phyloP scores from a whole-genome alignment of 1,140 invertebrate species.

The Sipha flava region DNA sequence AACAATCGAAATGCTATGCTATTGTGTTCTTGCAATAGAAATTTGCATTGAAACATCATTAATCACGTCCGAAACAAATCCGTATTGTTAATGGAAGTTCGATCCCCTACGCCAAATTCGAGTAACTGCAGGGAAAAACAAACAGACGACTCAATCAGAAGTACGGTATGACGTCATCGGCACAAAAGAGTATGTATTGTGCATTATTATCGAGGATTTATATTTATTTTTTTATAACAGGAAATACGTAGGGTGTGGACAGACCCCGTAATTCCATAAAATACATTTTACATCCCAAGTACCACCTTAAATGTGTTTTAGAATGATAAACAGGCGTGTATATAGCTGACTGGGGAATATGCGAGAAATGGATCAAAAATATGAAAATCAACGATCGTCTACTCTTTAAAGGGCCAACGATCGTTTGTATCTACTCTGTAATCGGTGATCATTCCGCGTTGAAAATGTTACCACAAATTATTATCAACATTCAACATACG shows the following conservation, averaged over 20 bases:
- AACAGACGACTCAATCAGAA: conserved; percentile 28
- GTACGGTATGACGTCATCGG: conserved; percentile 4
- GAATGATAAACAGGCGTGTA: not conserved
- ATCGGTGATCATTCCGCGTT: not conserved
- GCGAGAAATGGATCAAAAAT: not conserved
- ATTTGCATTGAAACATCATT: conserved; percentile 17
- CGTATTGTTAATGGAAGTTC: not conserved
- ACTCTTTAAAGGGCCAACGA: too few species aligned
- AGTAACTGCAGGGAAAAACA: not conserved
- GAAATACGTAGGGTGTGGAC: not conserved
- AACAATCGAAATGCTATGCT: not conserved
- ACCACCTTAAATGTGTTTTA: not conserved
- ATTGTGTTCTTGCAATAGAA: not conserved
- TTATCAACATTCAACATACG: too few species aligned
- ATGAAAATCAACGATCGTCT: not conserved
- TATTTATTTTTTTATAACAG: not conserved
- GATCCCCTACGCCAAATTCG: not conserved
- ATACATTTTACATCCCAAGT: conserved; percentile 1
- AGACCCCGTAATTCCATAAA: not conserved
- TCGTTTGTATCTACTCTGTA: too few species aligned
- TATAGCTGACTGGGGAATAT: not conserved
- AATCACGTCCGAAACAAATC: conserved; percentile 9
- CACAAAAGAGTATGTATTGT: conserved; percentile 8
- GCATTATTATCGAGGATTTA: not conserved
- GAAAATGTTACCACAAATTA: not conserved